Conservation (phyloP, 2,113 vertebrate species). For the Poeciliopsis turrubarensis region DNA sequence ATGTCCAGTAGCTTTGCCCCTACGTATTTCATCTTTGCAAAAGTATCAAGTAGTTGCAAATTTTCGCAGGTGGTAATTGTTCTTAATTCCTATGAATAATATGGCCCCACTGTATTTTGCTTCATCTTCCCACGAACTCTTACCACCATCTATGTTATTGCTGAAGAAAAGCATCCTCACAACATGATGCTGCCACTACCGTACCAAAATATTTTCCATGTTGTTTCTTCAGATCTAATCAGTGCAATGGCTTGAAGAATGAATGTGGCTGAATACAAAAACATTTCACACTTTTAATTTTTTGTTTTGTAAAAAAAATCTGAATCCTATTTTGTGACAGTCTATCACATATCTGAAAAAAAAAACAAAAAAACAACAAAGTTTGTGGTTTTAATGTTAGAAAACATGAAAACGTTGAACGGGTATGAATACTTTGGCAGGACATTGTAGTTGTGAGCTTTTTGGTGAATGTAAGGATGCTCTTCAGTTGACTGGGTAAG, state of each 20-base stretch:
- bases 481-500: constrained; percentile 48
- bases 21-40: too few relatives aligned
- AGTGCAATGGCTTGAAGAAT: not conserved
- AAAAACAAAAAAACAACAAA: not conserved
- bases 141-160: too few relatives aligned
- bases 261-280: not conserved
- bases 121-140: too few relatives aligned
- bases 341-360: not conserved
- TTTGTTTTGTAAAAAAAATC: not conserved
- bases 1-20: too few relatives aligned
- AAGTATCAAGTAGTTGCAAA: too few relatives aligned
- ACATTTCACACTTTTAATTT: not conserved
- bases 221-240: too few relatives aligned
- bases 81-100: too few relatives aligned
- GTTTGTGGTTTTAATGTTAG: not conserved
- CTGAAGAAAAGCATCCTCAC: too few relatives aligned
- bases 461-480: constrained; percentile 23
- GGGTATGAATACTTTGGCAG: not conserved
- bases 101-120: too few relatives aligned
- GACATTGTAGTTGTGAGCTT: not conserved
- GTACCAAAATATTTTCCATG: too few relatives aligned
- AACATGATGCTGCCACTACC: too few relatives aligned
- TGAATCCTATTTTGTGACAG: not conserved
- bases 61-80: too few relatives aligned
- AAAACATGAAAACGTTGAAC: not conserved